Conservation (phyloP, 2,888 invertebrate species). For the Xanthorhoe spadicearia region DNA sequence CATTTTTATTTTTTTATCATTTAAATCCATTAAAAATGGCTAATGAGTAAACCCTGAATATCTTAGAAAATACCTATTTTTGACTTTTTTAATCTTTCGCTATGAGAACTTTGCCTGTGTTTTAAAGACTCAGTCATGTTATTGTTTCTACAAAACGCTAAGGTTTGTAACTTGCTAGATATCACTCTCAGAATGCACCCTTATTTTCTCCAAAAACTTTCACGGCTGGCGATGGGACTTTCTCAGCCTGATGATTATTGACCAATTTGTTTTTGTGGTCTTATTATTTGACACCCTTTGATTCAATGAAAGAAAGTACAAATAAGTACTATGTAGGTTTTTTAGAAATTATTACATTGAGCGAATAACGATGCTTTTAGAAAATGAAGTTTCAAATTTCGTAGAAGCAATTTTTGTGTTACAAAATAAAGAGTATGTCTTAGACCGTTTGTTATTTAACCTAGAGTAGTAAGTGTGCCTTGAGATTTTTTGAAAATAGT, state of each 20-base stretch:
- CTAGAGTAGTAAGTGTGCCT: no score
- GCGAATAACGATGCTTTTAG: not conserved
- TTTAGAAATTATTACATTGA: constrained; percentile 11
- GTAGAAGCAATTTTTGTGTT: not conserved
- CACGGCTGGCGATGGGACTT: constrained; percentile 62
- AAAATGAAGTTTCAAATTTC: constrained; percentile 10
- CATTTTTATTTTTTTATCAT: no score
- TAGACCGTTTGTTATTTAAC: no score
- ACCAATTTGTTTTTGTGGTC: constrained; percentile 38
- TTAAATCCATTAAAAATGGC: no score
- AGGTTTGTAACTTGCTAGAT: not conserved
- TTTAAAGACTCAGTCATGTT: no score
- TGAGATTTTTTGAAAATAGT: no score
- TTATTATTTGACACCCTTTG: constrained; percentile 41
- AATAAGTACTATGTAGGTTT: constrained; percentile 6
- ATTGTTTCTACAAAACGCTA: not conserved
- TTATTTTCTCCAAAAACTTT: constrained; percentile 70
- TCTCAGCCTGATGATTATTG: constrained; percentile 53
- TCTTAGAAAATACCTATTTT: no score
- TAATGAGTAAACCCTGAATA: no score
- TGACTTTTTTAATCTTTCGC: no score
- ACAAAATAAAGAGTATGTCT: not conserved
- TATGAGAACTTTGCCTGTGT: no score
- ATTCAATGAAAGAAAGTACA: constrained; percentile 16
- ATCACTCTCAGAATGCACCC: constrained; percentile 59